phyloP scores from a whole-genome alignment of 1,140 invertebrate species.

The Eurytemora carolleeae region DNA sequence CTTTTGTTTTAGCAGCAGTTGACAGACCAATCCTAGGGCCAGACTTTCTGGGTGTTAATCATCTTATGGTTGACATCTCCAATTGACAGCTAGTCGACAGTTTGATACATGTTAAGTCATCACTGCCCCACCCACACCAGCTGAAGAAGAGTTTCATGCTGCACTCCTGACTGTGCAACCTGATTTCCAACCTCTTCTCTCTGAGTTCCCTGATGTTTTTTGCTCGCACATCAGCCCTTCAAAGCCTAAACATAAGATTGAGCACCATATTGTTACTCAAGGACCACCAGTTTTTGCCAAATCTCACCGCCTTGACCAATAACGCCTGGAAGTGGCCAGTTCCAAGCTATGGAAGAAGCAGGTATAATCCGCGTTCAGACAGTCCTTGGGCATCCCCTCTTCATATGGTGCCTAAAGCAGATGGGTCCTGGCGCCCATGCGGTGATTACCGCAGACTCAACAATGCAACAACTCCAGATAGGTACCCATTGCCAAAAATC shows the following conservation, averaged over 20 bases:
- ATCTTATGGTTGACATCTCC: conserved; percentile 3
- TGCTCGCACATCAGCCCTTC: not conserved
- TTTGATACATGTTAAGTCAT: not conserved
- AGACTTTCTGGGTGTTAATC: conserved; percentile 12
- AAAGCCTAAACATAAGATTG: not conserved
- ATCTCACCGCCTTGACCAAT: conserved; percentile 23
- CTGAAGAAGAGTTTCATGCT: not conserved
- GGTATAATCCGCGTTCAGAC: conserved; percentile 19
- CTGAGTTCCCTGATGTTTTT: not conserved
- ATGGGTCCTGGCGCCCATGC: conserved; percentile 24
- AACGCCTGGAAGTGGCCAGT: conserved; percentile 20
- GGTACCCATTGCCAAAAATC: conserved; percentile 24
- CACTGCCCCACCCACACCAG: not conserved
- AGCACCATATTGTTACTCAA: conserved; percentile 19
- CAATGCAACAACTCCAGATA: conserved; percentile 24
- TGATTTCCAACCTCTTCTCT: not conserved
- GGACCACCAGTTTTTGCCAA: conserved; percentile 24
- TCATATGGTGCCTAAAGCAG: conserved; percentile 19
- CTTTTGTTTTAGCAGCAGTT: conserved; percentile 14
- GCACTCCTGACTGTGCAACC: not conserved
- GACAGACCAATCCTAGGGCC: conserved; percentile 11
- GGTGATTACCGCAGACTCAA: conserved; percentile 30
- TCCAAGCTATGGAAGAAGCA: conserved; percentile 16
- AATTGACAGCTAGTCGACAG: not conserved
- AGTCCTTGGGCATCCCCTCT: conserved; percentile 19